phyloP scores from a whole-genome alignment of 2,888 invertebrate genomes.

The Geophilus truncorum region DNA sequence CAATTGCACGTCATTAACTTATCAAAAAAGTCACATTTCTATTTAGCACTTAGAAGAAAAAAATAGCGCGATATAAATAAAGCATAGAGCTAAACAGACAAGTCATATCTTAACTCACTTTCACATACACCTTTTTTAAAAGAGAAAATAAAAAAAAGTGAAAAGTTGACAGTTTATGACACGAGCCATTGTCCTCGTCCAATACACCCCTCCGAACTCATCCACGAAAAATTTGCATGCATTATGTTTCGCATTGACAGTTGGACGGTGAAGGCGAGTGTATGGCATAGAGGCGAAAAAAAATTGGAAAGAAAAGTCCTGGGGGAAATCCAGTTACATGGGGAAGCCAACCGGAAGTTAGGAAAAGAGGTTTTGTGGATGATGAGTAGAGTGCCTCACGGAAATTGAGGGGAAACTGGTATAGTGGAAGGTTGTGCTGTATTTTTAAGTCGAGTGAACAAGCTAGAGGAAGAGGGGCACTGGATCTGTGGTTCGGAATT shows the following conservation, averaged over 20 bases:
- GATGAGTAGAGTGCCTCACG: constrained; percentile 4
- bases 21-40: not conserved
- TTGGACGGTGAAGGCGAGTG: not conserved
- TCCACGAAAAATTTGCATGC: constrained; percentile 1
- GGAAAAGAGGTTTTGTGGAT: constrained; percentile 1
- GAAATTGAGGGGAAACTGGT: constrained; percentile 5
- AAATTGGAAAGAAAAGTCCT: not conserved
- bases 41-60: no score
- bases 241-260: constrained; percentile 12
- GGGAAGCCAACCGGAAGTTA: constrained; percentile 10
- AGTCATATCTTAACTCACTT: not conserved
- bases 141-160: not conserved
- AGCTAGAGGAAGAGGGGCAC: not conserved
- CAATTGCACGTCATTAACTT: not conserved
- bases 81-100: not conserved
- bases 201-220: not conserved
- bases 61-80: no score
- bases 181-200: not conserved
- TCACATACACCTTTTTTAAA: not conserved
- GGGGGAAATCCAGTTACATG: constrained; percentile 1
- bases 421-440: not conserved
- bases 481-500: not conserved
- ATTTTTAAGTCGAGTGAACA: constrained; percentile 1
- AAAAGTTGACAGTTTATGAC: constrained; percentile 10
- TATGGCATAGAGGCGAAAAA: not conserved